Evolutionary conservation across 2,888 invertebrate genomes (phyloP).

Genomic region (Rhingia campestris): DNA sequence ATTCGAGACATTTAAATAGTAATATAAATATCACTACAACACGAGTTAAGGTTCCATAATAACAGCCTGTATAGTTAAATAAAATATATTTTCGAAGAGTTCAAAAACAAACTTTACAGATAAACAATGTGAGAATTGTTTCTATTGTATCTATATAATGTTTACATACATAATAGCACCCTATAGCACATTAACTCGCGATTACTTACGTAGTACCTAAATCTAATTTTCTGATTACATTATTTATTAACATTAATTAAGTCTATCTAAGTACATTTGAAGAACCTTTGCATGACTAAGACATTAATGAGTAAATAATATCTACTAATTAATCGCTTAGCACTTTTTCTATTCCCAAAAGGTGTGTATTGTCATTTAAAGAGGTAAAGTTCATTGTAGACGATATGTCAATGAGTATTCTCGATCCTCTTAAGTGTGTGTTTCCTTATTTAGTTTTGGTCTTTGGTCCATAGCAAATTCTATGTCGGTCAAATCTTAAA

Average conservation of each 20-base stretch:
- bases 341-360: conserved; percentile 27
- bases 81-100: background rate
- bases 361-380: conserved; percentile 63
- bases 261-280: conserved; percentile 42
- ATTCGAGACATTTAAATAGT: background rate
- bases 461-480: too few relatives aligned
- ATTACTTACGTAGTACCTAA: conserved; percentile 21
- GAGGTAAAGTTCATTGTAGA: conserved; percentile 47
- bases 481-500: conserved; percentile 3
- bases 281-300: conserved; percentile 7
- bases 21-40: background rate
- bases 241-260: conserved; percentile 35
- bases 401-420: conserved; percentile 4
- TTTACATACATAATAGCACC: conserved; percentile 38
- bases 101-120: conserved; percentile 25
- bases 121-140: conserved; percentile 17
- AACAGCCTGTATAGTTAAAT: background rate
- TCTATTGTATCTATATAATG: conserved; percentile 20
- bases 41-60: background rate
- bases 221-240: conserved; percentile 14
- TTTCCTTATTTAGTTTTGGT: background rate
- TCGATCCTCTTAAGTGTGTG: background rate
- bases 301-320: background rate
- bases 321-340: conserved; percentile 20
- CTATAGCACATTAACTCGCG: conserved; percentile 36